Evolutionary conservation across 2,797 vertebrate species (phyloP).

Genomic region (Lacerta bilineata): DNA sequence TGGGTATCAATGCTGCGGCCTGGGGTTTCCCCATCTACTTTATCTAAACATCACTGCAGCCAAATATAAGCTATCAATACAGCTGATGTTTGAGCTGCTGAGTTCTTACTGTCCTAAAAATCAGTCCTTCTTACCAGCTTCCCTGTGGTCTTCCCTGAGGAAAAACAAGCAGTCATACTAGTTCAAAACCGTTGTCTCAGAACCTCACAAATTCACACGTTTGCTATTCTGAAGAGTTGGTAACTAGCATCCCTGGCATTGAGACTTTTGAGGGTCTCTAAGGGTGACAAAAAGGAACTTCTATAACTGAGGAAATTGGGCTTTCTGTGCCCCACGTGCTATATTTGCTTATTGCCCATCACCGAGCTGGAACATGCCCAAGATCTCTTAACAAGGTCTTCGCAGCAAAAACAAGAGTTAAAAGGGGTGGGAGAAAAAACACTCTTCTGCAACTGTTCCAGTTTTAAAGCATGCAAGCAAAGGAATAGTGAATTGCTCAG

Average conservation of each 20-base stretch:
- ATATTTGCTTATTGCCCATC: background rate
- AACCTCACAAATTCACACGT: background rate
- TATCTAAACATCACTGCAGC: background rate
- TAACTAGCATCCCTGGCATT: background rate
- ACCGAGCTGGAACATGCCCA: background rate
- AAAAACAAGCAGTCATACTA: background rate
- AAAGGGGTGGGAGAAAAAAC: background rate
- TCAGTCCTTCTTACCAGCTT: background rate
- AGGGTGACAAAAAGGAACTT: background rate
- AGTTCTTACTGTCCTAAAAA: constrained; percentile 2
- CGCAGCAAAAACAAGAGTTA: constrained; percentile 49
- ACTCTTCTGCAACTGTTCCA: constrained; percentile 65
- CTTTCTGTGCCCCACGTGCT: background rate
- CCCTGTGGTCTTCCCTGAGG: background rate
- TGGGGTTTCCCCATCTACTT: background rate
- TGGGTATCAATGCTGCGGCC: background rate
- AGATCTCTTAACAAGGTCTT: constrained; percentile 60
- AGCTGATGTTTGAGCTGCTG: background rate
- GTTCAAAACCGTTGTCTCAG: background rate
- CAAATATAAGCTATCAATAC: background rate
- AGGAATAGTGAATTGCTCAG: constrained; percentile 65
- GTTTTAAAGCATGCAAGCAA: constrained; percentile 64
- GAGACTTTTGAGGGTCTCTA: background rate
- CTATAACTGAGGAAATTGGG: background rate
- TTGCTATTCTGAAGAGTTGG: background rate